Evolutionary conservation across 2,888 invertebrate genomes (phyloP).

Genomic region (Anthrax anthrax): DNA sequence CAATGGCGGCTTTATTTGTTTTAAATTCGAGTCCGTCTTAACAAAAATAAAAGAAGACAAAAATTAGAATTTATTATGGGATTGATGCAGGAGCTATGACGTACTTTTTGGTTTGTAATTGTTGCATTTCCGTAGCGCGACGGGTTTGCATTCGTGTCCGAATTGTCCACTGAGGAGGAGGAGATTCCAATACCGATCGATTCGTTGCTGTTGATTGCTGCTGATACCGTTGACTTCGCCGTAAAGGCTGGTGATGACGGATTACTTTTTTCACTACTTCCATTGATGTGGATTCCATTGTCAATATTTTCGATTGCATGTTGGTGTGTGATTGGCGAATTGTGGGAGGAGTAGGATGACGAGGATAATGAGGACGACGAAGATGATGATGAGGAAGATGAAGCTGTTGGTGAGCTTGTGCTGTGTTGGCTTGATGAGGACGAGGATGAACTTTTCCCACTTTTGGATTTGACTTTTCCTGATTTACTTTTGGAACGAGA

Average conservation of each 20-base stretch:
- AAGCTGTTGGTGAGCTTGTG: background rate
- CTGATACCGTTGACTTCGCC: constrained; percentile 33
- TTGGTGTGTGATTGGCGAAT: background rate
- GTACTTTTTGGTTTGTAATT: constrained; percentile 3
- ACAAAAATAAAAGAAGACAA: background rate
- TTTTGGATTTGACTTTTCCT: constrained; percentile 9
- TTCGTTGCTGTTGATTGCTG: constrained; percentile 15
- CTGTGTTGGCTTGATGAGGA: background rate
- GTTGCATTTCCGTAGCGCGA: background rate
- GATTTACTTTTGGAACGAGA: constrained; percentile 10
- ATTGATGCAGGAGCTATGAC: too few relatives aligned
- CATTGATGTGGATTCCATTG: background rate
- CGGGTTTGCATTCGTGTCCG: constrained; percentile 1
- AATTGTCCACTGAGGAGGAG: background rate
- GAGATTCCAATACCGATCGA: background rate
- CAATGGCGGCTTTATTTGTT: constrained; percentile 5
- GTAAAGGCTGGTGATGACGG: constrained; percentile 13
- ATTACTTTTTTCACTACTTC: background rate
- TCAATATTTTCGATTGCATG: background rate
- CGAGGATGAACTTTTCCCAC: constrained; percentile 7
- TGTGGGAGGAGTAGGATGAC: background rate
- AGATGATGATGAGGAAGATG: background rate
- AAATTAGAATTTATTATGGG: background rate
- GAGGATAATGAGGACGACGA: background rate
- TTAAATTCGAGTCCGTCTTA: constrained; percentile 4